Base-by-base conservation (phyloP, 2,888 invertebrate genomes). In the Ryuthela nishihirai region DNA sequence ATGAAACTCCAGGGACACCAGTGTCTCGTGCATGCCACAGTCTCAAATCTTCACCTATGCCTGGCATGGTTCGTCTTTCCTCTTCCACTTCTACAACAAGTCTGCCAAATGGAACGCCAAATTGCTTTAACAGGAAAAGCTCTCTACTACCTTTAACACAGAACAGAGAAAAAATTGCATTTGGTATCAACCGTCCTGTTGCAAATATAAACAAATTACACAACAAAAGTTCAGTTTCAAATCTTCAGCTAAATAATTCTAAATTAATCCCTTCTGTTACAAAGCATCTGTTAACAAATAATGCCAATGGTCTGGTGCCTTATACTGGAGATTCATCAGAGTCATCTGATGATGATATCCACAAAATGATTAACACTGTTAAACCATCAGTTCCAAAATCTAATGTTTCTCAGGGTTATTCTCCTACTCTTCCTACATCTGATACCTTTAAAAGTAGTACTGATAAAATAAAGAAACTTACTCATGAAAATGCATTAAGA, bases 281-380 rank as follows among this genome's bases (percentile, higher is more conserved):
- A 43, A 56, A 39, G 20, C n/a, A 10, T 21, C 17, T 25, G 42
- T 29, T 9, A 39, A 36, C 36, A 23, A 17, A 36, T 36, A 25
- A 39, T 35, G 41, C 24, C 9, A 25, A 48, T 32, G 60, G 61
- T 49, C 70, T 75, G 32, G 75, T 75, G 54, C 74, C 75, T 24
- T 75, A 75, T 61, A 68, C 69, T 9, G 70, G 69, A 59, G 73
- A 73, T 53, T 71, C 72, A n/a, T 66, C 68, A 17, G 73, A 73
- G 47, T 70, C 71, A 18, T 67, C 68, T n/a, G 67, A 67, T 46
- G 61, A 65, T 17, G 64, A 64, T 21, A 29, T 12, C 29, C 29
- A 29, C 12, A 29, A 29, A 9, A 9, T 12, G 29, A 29, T 12
- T 12, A 29, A 12, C 12, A 29, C 7, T 29, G 29, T 29, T 29